Percentiles rank a stretch among this genome's conserved stretches.
These are phyloP conservation scores for Leptodactylus fuscus DNA, from an alignment of 2,113 vertebrate genomes.

Conservation along the genomic window DNA sequence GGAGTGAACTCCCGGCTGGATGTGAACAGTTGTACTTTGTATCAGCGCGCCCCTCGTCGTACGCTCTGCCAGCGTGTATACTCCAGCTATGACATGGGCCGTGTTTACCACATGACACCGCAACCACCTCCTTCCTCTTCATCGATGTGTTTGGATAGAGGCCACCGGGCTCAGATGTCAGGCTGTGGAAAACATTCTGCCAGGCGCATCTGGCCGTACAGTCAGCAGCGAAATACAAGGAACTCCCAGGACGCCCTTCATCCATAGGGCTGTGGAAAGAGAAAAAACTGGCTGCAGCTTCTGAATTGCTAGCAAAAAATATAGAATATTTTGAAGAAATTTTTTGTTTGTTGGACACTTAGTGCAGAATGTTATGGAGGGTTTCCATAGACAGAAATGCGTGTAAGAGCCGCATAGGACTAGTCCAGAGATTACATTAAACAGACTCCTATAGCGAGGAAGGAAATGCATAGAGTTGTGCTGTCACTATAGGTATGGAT, in stretches of 20 bases:
- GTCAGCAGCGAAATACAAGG: slow-evolving; percentile 14
- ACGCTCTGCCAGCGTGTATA: neutral
- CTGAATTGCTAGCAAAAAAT: neutral
- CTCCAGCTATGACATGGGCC: slow-evolving; percentile 24
- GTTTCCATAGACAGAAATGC: neutral
- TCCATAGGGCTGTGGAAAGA: neutral
- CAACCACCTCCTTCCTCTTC: slow-evolving; percentile 10
- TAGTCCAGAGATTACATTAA: neutral
- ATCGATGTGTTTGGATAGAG: slow-evolving; percentile 35
- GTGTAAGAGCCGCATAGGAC: neutral
- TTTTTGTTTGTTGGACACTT: no score
- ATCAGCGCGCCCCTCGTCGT: neutral
- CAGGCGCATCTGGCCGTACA: slow-evolving; percentile 37
- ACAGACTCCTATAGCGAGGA: neutral
- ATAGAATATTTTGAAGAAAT: no score
- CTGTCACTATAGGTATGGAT: neutral
- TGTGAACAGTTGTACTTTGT: slow-evolving; percentile 10
- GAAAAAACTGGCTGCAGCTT: slow-evolving; percentile 8
- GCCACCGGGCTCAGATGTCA: slow-evolving; percentile 61
- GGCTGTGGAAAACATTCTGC: slow-evolving; percentile 53
- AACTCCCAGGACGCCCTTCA: fast-evolving
- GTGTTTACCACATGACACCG: slow-evolving; percentile 37
- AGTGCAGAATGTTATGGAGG: neutral
- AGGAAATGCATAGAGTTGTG: neutral
- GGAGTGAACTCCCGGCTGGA: neutral